Evolutionary conservation across 2,113 vertebrate species (phyloP), one percentile per base, ranked within the genome.

Genomic region (Microcebus murinus): DNA sequence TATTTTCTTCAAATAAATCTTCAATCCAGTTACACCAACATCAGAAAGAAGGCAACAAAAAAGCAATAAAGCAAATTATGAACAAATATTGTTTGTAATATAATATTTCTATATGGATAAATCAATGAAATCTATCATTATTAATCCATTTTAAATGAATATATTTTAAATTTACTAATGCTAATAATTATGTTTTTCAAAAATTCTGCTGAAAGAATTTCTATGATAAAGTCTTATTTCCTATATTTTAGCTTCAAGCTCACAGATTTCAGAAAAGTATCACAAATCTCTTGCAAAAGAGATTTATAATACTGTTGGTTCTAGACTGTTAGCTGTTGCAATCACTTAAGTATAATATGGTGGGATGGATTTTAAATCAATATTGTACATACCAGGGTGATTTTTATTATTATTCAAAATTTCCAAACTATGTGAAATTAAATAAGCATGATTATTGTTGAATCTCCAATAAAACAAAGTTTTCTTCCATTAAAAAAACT

Each of bases 351-450:
- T 91, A 59, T 91, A 91, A 95, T 65, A 94, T 61, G 20, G 14
- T 90, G 52, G 67, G 57, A 81, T 57, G 81, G 83, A 92, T 52
- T 92, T 94, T 94, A 97, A 94, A 71, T 59, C 50, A 74, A n/a
- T 91, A 74, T 65, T 84, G 11, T 86, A 67, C 18, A 14, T 77
- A 17, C 42, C 45, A 77, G 6, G 36, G 59, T 77, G 34, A 45
- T 80, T 97, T 95, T 94, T 85, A 94, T 94, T 96, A 88, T 27
- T 79, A 91, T 20, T 89, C 61, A 52, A 36, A 50, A 34, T 83
- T 94, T 88, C 29, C 20, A 88, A 57, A 34, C n/a, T 85, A 36
- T 63, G 79, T 48, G 45, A 48, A 48, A 45, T 70, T 92, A 63
- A 83, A 83, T 48, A 61, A 15, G 3, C 29, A 83, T 36, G 23